A percentile compares a stretch with the other conserved stretches of the same genome.
These are phyloP conservation scores for Temnothorax longispinosus DNA, from an alignment of 1,140 invertebrate genomes.

Conservation along the genomic window DNA sequence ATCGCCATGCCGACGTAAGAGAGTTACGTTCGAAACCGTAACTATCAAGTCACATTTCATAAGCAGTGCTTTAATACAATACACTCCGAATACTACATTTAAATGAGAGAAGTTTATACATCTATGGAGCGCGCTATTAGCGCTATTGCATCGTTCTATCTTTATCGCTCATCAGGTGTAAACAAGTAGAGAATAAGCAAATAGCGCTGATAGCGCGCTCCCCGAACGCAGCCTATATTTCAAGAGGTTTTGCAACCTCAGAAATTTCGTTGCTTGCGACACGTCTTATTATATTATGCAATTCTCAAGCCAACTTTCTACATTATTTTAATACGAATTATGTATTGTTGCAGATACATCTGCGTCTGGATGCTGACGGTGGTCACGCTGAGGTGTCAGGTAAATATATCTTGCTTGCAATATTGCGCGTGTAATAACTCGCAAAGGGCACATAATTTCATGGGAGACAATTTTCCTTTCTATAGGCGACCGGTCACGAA, in stretches of 20 bases:
- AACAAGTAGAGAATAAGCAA: too few relatives aligned
- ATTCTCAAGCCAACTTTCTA: background rate
- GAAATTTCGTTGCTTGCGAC: background rate
- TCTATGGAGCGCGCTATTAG: too few relatives aligned
- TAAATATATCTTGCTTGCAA: slow-evolving; percentile 65
- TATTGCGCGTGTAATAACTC: background rate
- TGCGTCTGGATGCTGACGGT: slow-evolving; percentile 79
- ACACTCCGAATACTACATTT: background rate
- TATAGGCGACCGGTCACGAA: slow-evolving; percentile 77
- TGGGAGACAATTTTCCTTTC: background rate
- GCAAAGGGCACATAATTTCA: background rate
- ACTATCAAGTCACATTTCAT: background rate
- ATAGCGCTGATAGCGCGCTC: too few relatives aligned
- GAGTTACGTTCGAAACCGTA: background rate
- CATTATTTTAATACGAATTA: background rate
- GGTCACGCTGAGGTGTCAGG: slow-evolving; percentile 77
- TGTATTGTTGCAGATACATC: slow-evolving; percentile 79
- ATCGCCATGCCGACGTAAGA: background rate
- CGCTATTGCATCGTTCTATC: too few relatives aligned
- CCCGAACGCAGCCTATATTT: too few relatives aligned
- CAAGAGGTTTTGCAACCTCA: background rate
- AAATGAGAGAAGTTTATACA: background rate
- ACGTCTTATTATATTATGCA: background rate
- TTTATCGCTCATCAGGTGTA: too few relatives aligned
- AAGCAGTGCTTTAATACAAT: background rate